phyloP scores from a whole-genome alignment of 2,888 invertebrate genomes.

The Dione juno region DNA sequence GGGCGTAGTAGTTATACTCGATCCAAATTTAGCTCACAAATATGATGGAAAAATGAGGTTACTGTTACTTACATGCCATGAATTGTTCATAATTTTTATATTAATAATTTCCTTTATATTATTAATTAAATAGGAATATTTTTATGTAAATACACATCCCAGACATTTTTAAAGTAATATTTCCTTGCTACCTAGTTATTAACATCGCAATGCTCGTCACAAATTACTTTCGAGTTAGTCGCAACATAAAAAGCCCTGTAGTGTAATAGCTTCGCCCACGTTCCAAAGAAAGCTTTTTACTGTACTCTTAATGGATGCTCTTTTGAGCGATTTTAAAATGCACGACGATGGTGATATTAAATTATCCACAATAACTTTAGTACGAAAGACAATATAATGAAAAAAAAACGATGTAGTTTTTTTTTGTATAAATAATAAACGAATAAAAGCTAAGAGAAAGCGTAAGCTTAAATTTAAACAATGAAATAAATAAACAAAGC shows the following conservation, averaged over 20 bases:
- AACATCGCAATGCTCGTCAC: slow-evolving; percentile 30
- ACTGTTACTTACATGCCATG: background rate
- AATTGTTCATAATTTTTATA: background rate
- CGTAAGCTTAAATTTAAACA: background rate
- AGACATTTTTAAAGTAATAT: background rate
- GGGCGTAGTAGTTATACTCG: slow-evolving; percentile 30
- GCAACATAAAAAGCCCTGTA: slow-evolving; percentile 30
- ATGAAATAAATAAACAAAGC: background rate
- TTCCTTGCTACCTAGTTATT: slow-evolving; percentile 1
- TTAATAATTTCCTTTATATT: background rate
- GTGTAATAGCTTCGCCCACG: slow-evolving; percentile 37
- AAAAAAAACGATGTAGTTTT: background rate
- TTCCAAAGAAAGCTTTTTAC: slow-evolving; percentile 38
- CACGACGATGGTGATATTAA: background rate
- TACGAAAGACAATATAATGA: background rate
- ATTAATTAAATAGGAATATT: too few species aligned
- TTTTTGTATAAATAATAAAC: too few species aligned
- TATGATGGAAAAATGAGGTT: slow-evolving; percentile 8
- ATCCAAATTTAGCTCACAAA: slow-evolving; percentile 18
- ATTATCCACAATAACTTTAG: background rate
- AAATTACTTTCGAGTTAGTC: slow-evolving; percentile 25
- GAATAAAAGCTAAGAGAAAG: too few species aligned
- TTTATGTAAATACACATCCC: too few species aligned
- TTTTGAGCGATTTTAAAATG: slow-evolving; percentile 1
- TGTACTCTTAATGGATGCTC: slow-evolving; percentile 34